Percentiles rank a stretch among this genome's conserved stretches.
Conservation (phyloP, 1,140 invertebrate genomes). For the Metaphire vulgaris region DNA sequence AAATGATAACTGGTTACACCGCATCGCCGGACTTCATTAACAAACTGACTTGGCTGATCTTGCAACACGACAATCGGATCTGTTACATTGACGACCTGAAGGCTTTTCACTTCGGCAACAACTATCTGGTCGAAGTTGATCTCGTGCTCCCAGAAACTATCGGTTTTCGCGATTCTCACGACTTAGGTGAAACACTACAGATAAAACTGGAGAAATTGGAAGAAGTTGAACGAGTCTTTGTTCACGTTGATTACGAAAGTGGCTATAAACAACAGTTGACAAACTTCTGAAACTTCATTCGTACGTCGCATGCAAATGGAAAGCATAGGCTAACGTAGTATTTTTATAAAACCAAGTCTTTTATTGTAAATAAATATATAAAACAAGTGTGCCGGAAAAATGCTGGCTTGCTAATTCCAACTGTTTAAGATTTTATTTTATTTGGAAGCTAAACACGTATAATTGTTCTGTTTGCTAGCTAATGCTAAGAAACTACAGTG, state of each 20-base stretch:
- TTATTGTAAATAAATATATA: too few species aligned
- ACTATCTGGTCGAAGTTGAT: slow-evolving; percentile 49
- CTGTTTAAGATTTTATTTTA: too few species aligned
- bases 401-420: too few species aligned
- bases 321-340: too few species aligned
- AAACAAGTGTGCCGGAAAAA: too few species aligned
- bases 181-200: slow-evolving; percentile 51
- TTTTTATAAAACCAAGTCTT: too few species aligned
- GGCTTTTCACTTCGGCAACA: slow-evolving; percentile 54
- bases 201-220: slow-evolving; percentile 48
- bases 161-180: slow-evolving; percentile 48
- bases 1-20: slow-evolving; percentile 46
- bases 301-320: too few species aligned
- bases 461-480: too few species aligned
- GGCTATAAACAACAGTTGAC: slow-evolving; percentile 39
- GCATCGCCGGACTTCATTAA: slow-evolving; percentile 45
- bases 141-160: slow-evolving; percentile 49
- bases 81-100: slow-evolving; percentile 50
- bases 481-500: too few species aligned
- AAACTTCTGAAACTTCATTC: background rate
- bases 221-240: slow-evolving; percentile 54
- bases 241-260: slow-evolving; percentile 54
- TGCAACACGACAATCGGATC: slow-evolving; percentile 50
- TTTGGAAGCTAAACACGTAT: too few species aligned
- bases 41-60: slow-evolving; percentile 45